Base-by-base conservation (phyloP, 2,888 invertebrate species). In the Pterobdella sp. region DNA sequence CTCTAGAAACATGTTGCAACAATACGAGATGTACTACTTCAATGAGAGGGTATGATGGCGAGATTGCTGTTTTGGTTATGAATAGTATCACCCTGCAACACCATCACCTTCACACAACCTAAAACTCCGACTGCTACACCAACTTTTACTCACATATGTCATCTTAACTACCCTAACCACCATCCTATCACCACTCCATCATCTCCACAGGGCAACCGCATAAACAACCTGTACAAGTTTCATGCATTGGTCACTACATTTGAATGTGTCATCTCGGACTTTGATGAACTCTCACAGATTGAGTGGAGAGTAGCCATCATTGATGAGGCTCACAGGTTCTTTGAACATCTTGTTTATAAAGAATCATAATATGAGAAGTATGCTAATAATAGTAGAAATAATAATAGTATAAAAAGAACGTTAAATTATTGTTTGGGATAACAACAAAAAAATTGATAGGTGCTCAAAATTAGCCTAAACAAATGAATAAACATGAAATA, bases 231-330 rank as follows among this genome's bases (percentile, higher is more conserved):
- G n/a, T 81, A 79, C 37, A 96, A 96, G 84, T 96, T 98, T 82
- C 93, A 97, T 85, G 96, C 94, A 1, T 86, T 99, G 37, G 96
- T 99, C 78, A 99, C 98, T 18, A 99, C 98, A 0, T 99, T 96
- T 85, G 98, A 99, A 87, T 93, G 97, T 80, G 94, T 98, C 78
- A 93, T 99, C 18, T 93, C 95, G 0, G 98, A 99, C 85, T 92
- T 93, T 82, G 91, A 94, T 82, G 93, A 97, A 81, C 85, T 99
- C 74, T 91, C 91, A 82, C 89, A 90, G 68, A 95, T 98, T 81
- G 92, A 92, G 79, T 99, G 96, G 96, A 87, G 96, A 75, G 87
- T 93, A 68, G 93, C 94, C 81, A 93, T 99, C 1, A 98, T 99
- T 81, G 98, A 99, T 83, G 98, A 99, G 86, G 98, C 98, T 18